These are phyloP conservation scores for Otus sunia DNA, from an alignment of 2,113 vertebrate genomes.

Conservation along the genomic window DNA sequence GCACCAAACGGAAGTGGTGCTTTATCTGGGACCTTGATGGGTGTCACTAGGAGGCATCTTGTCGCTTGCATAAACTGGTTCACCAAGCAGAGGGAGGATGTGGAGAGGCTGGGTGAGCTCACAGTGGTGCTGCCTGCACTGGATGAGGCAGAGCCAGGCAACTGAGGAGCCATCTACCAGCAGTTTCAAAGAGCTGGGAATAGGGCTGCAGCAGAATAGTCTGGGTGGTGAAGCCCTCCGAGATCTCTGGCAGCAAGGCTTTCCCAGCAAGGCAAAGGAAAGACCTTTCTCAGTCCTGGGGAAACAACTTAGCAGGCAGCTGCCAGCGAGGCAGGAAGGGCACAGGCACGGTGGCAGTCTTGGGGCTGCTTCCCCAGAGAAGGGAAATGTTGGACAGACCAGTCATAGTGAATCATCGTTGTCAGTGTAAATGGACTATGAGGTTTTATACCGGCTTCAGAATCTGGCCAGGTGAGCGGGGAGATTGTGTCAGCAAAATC, in stretches of 20 bases:
- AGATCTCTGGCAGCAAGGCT: not conserved
- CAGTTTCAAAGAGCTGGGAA: not conserved
- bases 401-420: not conserved
- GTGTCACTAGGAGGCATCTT: not conserved
- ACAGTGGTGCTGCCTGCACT: fast-evolving
- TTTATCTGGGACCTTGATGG: not conserved
- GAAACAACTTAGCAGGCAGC: not conserved
- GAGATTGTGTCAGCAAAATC: not conserved
- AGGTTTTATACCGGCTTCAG: not conserved
- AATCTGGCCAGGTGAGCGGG: not conserved
- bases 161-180: not conserved
- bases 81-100: not conserved
- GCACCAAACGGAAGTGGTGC: not conserved
- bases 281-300: not conserved
- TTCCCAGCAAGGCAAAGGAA: not conserved
- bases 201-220: not conserved
- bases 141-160: not conserved
- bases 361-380: fast-evolving
- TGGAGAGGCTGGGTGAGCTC: not conserved
- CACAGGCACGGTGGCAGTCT: fast-evolving
- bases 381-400: not conserved
- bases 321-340: not conserved
- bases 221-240: not conserved
- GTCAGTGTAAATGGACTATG: not conserved
- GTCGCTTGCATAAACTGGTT: not conserved